Base-by-base conservation (phyloP, 2,113 vertebrate genomes). In the Isichthys henryi region DNA sequence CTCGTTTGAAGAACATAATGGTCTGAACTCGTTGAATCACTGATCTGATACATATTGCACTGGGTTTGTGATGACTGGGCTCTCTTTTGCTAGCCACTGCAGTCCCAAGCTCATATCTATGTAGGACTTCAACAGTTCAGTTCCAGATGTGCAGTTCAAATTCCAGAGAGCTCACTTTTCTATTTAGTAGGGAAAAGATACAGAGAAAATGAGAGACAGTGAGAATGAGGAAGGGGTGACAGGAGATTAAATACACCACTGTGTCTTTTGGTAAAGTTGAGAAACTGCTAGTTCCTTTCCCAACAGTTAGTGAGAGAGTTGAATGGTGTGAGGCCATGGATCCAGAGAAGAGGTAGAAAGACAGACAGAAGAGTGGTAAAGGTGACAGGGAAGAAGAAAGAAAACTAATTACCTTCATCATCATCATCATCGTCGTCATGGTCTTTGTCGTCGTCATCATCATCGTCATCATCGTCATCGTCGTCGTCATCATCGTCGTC, bases 351-450 rank as follows among this genome's bases (percentile, higher is more conserved):
- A 84, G 39, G 43, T 27, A 45, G 58, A 39, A 35, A 82, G 27
- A 56, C 2, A 82, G 27, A 83, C 0, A 86, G 82, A 52, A 48
- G 27, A 84, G 39, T 35, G 50, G 17, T 80, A 80, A 43, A 31
- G 53, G n/a, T 86, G 27, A 66, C 49, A 86, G 83, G 19, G 15
- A 85, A 62, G 46, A 87, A 87, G 35, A 50, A 35, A 52, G 31
- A 1, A 46, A 74, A 35, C 3, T 23, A 90, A 62, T 91, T 91
- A 90, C 89, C 90, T 90, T 91, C 90, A 82, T 92, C 88, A 82
- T 92, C 91, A 3, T 93, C 90, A 2, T 92, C 89, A 13, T 91
- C 87, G 0, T 92, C 91, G 0, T 90, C 88, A 1, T 92, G 89
- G 19, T 91, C 88, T 3, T 84, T 88, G 0, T 89, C 88, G 8